Evolutionary conservation across 2,888 invertebrate genomes (phyloP), one percentile per base, ranked within the genome.

Genomic region (Gastrophysa polygoni): DNA sequence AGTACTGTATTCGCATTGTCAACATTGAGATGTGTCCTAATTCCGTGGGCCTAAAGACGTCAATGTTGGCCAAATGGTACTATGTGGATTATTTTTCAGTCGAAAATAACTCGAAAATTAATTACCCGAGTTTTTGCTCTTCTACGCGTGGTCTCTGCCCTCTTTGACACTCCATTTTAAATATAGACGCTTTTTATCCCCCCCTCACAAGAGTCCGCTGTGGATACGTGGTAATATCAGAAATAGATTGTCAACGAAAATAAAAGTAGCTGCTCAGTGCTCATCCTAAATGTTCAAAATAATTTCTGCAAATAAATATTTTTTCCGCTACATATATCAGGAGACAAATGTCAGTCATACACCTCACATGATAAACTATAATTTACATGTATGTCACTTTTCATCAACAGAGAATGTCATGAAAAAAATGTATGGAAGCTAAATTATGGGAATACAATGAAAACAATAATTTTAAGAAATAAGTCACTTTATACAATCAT

Each of bases 121-220:
- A 77, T 77, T 75, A 73, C 68, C 68, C 57, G 69, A 71, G 71
- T 72, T 74, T 61, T 72, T 74, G 72, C 71, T 69, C 61, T 66
- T 72, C 70, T 71, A 70, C 72, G 69, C 71, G 67, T 64, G 60
- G 68, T 67, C 68, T 67, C 68, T 67, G 70, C 71, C 71, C 75
- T 75, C 75, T 77, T 77, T 75, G 76, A 76, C 76, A 77, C 72
- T 71, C 65, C 61, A 72, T 71, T 75, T 75, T 76, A 76, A 72
- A 76, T 77, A 69, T 77, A 77, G 75, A 74, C 68, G 68, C 69
- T 64, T 66, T 71, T 72, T 73, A 70, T 71, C 71, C 54, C 54
- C n/a, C 68, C 67, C 63, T 51, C 67, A 68, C 67, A 64, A 54
- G 54, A 44, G 38, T 55, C 64, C 54, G 62, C 60, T 47, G 17